Conservation (phyloP, 1,140 invertebrate species). For the Drosophila azteca region DNA sequence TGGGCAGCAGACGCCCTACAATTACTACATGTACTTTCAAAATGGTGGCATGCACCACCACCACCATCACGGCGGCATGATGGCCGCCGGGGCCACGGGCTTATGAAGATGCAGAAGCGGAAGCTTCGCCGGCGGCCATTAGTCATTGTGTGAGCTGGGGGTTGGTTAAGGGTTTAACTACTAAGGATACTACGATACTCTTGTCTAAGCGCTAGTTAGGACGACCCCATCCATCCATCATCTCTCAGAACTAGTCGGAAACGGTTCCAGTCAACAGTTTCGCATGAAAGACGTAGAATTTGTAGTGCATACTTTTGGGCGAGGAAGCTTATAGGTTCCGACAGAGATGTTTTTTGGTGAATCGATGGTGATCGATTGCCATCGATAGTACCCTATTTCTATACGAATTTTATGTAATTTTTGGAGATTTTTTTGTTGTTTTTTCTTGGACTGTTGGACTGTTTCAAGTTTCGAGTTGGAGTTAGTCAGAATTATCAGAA, state of each 20-base stretch:
- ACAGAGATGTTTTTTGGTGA: background rate
- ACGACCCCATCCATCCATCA: too few relatives aligned
- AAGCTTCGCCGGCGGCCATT: slow-evolving; percentile 8
- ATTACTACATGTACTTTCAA: slow-evolving; percentile 89
- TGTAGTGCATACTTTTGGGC: too few relatives aligned
- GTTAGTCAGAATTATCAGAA: slow-evolving; percentile 1
- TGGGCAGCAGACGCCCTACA: slow-evolving; percentile 87
- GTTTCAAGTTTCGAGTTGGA: slow-evolving; percentile 1
- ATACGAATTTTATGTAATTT: slow-evolving; percentile 73
- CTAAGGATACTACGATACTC: too few relatives aligned
- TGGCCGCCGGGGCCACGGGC: slow-evolving; percentile 79
- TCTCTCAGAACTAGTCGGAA: too few relatives aligned
- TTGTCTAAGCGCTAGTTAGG: too few relatives aligned
- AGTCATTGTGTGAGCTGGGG: slow-evolving; percentile 31
- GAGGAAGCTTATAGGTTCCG: background rate
- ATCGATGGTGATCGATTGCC: background rate
- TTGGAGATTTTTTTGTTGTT: slow-evolving; percentile 60
- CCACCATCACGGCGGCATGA: slow-evolving; percentile 79
- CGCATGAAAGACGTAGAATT: too few relatives aligned
- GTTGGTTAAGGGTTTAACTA: slow-evolving; percentile 3
- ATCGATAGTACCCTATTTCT: background rate
- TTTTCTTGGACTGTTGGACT: slow-evolving; percentile 13
- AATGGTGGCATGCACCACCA: slow-evolving; percentile 83
- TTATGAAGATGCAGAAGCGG: slow-evolving; percentile 58
- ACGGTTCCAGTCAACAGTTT: too few relatives aligned